Percentiles rank a stretch among this genome's conserved stretches.
These are phyloP conservation scores for Syncerus caffer DNA, from an alignment of 2,797 vertebrate genomes.

Conservation along the genomic window DNA sequence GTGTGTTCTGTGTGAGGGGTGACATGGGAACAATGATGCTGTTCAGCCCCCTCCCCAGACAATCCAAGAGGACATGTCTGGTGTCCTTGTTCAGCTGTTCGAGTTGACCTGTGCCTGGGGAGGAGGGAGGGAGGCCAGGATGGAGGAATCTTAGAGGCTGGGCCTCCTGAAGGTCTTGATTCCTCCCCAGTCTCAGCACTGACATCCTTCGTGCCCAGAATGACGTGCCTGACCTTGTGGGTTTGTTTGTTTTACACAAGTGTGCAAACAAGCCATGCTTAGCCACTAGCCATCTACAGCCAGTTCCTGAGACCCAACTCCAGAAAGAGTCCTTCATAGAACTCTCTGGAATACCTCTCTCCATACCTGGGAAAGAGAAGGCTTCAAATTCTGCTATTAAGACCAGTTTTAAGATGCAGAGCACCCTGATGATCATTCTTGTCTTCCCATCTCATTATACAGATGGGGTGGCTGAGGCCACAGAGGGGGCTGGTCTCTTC, in stretches of 20 bases:
- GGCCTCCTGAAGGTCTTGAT: not conserved
- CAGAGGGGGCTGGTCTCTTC: not conserved
- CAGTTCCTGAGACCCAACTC: not conserved
- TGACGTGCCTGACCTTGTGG: not conserved
- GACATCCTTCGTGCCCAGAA: not conserved
- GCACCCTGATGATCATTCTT: not conserved
- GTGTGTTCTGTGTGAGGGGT: slow-evolving; percentile 65
- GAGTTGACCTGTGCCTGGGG: slow-evolving; percentile 66
- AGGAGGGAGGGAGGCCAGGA: not conserved
- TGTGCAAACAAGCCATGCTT: not conserved
- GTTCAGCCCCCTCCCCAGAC: slow-evolving; percentile 66
- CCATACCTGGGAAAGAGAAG: not conserved
- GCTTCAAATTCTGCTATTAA: not conserved
- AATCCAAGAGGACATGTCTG: slow-evolving; percentile 74
- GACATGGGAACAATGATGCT: slow-evolving; percentile 71
- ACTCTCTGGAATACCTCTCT: not conserved
- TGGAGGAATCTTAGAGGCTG: not conserved
- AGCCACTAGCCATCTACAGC: not conserved
- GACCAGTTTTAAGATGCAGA: not conserved
- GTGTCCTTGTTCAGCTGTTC: slow-evolving; percentile 82
- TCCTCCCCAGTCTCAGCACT: not conserved
- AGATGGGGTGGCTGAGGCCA: not conserved
- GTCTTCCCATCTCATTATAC: not conserved
- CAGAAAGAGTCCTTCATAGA: not conserved
- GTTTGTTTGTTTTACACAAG: not conserved